Conservation (phyloP, 2,888 invertebrate species). For the Stictocephala bisonia region DNA sequence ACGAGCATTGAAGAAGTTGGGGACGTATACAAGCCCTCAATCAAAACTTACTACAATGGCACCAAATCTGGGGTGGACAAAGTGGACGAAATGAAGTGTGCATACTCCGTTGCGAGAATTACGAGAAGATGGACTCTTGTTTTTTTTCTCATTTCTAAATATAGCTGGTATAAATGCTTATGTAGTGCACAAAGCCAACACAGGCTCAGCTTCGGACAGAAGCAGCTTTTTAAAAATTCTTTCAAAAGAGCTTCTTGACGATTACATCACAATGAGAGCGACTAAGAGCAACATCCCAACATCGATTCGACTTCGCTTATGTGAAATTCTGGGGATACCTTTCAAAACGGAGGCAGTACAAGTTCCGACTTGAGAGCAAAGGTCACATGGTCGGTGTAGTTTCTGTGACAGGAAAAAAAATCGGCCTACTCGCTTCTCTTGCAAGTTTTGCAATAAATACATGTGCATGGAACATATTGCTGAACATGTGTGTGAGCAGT, state of each 20-base stretch:
- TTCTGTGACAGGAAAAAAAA: slow-evolving; percentile 20
- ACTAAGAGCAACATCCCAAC: not conserved
- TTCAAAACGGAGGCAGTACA: not conserved
- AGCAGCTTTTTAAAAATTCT: not conserved
- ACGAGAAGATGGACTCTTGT: slow-evolving; percentile 15
- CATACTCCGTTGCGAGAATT: too few species aligned
- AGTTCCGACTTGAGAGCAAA: not conserved
- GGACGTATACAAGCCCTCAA: too few species aligned
- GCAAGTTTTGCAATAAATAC: not conserved
- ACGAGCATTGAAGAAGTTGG: too few species aligned
- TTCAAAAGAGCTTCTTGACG: not conserved
- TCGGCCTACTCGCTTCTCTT: not conserved
- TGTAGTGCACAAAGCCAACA: slow-evolving; percentile 3
- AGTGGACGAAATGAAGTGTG: too few species aligned
- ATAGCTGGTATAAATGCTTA: slow-evolving; percentile 18
- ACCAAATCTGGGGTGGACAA: too few species aligned
- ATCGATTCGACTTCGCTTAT: not conserved
- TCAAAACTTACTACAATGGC: too few species aligned
- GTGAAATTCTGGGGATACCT: not conserved
- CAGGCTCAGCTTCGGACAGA: not conserved
- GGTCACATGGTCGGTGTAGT: not conserved
- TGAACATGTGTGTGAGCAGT: too few species aligned
- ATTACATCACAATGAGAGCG: not conserved
- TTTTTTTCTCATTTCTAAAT: not conserved
- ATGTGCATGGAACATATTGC: too few species aligned